Evolutionary conservation across 1,140 invertebrate genomes (phyloP), one percentile per base, ranked within the genome.

Genomic region (Pogonomyrmex californicus): DNA sequence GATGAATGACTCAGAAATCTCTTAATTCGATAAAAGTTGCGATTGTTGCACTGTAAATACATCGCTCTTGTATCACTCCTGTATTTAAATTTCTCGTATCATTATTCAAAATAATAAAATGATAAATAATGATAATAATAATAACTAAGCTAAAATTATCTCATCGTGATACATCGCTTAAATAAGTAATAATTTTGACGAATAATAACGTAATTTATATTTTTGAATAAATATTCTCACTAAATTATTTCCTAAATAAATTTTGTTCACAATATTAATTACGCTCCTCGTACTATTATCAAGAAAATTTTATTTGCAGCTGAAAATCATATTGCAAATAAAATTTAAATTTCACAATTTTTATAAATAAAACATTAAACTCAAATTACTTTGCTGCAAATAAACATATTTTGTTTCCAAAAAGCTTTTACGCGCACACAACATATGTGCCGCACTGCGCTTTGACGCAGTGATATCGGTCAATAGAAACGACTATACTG

Each of bases 41-140:
- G 23, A 23, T 23, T 23, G 23, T 23, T 23, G 23, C 23, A 23
- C 23, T 23, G 23, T 23, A 23, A 23, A 23, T 23, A 23, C 23
- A 23, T 23, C 0, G 23, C 23, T 23, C 23, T 23, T 23, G 23
- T 23, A 23, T 23, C 23, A 23, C 23, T 23, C 23, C 23, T 23
- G 23, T 23, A 23, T 23, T 23, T 23, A 23, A 23, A 81, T 81
- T 36, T 68, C 49, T 33, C 44, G 38, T 47, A 76, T 58, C 56
- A 41, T 41, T 62, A 73, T 17, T 60, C 73, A 83, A 73, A 83
- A 70, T 83, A 62, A 23, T 83, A 83, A 73, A 83, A 70, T 83
- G 73, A 23, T 23, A 23, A 23, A 23, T 23, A 23, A 23, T 23
- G 23, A 23, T 23, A 23, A 23, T 23, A 23, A 23, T 23, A 23